Base-by-base conservation (phyloP, 2,888 invertebrate species). In the Hemistola chrysoprasaria region DNA sequence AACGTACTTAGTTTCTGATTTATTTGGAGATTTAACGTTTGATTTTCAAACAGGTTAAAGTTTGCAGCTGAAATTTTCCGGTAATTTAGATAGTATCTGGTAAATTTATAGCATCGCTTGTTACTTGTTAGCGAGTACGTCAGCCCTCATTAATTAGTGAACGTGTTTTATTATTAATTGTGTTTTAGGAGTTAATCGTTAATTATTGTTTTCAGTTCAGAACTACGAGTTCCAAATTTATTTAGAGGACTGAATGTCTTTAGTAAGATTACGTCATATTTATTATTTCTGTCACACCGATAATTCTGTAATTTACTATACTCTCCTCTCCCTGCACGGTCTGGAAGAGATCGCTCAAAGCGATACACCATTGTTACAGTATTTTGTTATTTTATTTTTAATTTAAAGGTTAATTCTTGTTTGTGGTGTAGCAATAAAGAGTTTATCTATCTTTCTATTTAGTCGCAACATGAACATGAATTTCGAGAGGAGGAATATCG, bases 401-500 rank as follows among this genome's bases (percentile, higher is more conserved):
- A n/a, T n/a, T n/a, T n/a, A n/a, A n/a, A n/a, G n/a, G n/a, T n/a
- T n/a, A n/a, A n/a, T n/a, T n/a, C n/a, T n/a, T n/a, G n/a, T n/a
- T n/a, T n/a, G n/a, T n/a, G n/a, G n/a, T n/a, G n/a, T n/a, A n/a
- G n/a, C n/a, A n/a, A n/a, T n/a, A n/a, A n/a, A n/a, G n/a, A n/a
- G n/a, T n/a, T n/a, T n/a, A n/a, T n/a, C n/a, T n/a, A n/a, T n/a
- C n/a, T n/a, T n/a, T n/a, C n/a, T n/a, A n/a, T 21, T 23, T 33
- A n/a, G 6, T 34, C 4, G 7, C 26, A 27, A 16, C 21, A 8
- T 29, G 11, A 37, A 28, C 10, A 16, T 28, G 8, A 34, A 56
- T 59, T 57, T 54, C 49, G 55, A 56, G 52, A 49, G 40, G 28
- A 41, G 43, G 41, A 63, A 59, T 50, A 38, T 51, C 50, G 55